A percentile compares a stretch with the other conserved stretches of the same genome.
Conservation (phyloP, 92 coral and sea anemone genomes). For the Scolanthus callimorphus region DNA sequence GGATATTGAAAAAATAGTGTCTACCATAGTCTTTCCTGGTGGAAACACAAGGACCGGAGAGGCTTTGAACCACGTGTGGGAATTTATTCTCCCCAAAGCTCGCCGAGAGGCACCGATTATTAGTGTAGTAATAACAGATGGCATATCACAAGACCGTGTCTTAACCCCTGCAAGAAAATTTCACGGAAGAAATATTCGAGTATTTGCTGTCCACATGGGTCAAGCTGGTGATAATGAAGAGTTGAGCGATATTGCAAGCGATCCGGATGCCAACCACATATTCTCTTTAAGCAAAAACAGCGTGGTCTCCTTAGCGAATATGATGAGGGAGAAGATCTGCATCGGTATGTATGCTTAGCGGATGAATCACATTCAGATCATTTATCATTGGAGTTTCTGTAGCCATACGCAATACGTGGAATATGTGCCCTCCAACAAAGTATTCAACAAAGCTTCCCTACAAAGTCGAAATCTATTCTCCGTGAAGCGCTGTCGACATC, state of each 20-base stretch:
- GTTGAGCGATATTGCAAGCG: neutral
- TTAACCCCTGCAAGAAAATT: neutral
- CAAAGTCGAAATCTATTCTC: no score
- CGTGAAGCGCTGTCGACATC: no score
- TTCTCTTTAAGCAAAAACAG: conserved; percentile 28
- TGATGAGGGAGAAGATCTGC: conserved; percentile 29
- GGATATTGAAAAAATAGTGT: neutral
- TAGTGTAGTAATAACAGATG: neutral
- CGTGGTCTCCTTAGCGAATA: conserved; percentile 12
- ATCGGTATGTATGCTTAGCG: no score
- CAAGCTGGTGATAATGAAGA: neutral
- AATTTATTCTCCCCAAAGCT: neutral
- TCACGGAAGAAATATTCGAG: neutral
- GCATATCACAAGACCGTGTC: neutral
- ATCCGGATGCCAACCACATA: conserved; percentile 1
- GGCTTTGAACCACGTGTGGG: neutral
- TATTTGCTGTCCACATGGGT: neutral
- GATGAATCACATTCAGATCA: no score
- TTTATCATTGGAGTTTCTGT: no score
- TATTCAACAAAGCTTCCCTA: no score
- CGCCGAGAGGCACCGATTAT: neutral
- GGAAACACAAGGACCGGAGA: neutral
- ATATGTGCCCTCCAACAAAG: no score
- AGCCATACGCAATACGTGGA: no score
- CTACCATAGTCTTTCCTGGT: neutral